Evolutionary conservation across 92 coral and sea anemone genomes (phyloP), one percentile per base, ranked within the genome.

Genomic region (Palythoa heliodiscus): DNA sequence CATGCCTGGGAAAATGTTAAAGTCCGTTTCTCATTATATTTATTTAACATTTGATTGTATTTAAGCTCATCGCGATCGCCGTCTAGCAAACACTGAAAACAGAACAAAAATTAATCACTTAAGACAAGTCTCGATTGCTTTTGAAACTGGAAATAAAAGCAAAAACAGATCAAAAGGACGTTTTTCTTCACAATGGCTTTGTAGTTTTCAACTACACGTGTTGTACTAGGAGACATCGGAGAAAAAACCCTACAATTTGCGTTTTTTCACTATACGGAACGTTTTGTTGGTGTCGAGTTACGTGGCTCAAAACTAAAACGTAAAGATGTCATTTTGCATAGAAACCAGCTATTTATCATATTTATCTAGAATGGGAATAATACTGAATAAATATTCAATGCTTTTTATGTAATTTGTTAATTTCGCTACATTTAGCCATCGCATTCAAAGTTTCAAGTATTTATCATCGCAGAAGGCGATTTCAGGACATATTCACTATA

Each of bases 131-230:
- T 64, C 84, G 63, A 58, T 25, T 12, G 84, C 58, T 50, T 73
- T 80, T 53, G 72, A 40, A 68, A 43, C 11, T 64, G 29, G 74
- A 67, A 80, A 67, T 67, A 80, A 64, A 23, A 24, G 73, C 61
- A 68, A 22, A 47, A 66, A 53, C 43, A 14, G 16, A 70, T 80
- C 20, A 64, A 80, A 80, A 52, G 73, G 72, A 43, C 73, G n/a
- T 55, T 52, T 82, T 19, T 58, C 20, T 35, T 86, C 69, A 93
- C 93, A 91, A 93, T 93, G 52, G 95, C 79, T 68, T 90, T 76
- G 75, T 84, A 72, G 58, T 23, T 5, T 75, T 60, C 25, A 95
- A 92, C 98, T 86, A 55, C 98, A 94, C 98, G 98, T 94, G 98
- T 88, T 90, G 77, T 57, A 86, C 98, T 88, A 82, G 88, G 98